These are phyloP conservation scores for Ethmia dodecea DNA, from an alignment of 2,888 invertebrate species.

Conservation along the genomic window DNA sequence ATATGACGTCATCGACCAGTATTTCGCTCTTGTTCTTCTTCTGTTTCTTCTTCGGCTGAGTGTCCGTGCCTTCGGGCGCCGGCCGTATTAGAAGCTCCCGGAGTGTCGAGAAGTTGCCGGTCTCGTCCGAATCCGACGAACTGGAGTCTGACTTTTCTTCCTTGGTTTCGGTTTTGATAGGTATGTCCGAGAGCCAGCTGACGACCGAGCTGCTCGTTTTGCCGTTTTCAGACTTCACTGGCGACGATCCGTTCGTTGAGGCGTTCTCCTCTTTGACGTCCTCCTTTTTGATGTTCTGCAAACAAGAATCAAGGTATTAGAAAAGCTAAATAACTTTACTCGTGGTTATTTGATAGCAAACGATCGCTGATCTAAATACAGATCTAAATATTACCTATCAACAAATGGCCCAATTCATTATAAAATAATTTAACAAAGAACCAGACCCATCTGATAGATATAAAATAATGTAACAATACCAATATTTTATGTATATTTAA, in stretches of 20 bases:
- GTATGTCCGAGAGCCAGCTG: slow-evolving; percentile 61
- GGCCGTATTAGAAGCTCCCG: slow-evolving; percentile 88
- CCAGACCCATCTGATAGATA: too few species aligned
- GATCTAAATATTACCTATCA: too few species aligned
- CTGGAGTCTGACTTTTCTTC: slow-evolving; percentile 74
- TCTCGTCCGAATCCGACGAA: slow-evolving; percentile 81
- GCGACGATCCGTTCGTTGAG: slow-evolving; percentile 60
- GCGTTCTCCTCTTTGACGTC: slow-evolving; percentile 69
- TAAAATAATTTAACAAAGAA: too few species aligned
- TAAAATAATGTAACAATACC: too few species aligned
- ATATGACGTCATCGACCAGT: slow-evolving; percentile 87
- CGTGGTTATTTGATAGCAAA: too few species aligned
- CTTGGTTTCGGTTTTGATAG: slow-evolving; percentile 49
- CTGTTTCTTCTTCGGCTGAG: slow-evolving; percentile 69
- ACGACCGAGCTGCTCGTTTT: slow-evolving; percentile 52
- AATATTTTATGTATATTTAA: too few species aligned
- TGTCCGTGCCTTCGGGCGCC: slow-evolving; percentile 68
- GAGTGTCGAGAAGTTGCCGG: slow-evolving; percentile 89
- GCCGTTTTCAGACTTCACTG: slow-evolving; percentile 65
- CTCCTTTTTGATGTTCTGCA: slow-evolving; percentile 69
- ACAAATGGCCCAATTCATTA: too few species aligned
- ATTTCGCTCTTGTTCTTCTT: slow-evolving; percentile 80
- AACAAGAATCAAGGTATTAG: too few species aligned
- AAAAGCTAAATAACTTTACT: too few species aligned
- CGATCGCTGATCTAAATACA: not conserved